Percentiles rank a stretch among this genome's conserved stretches.
Evolutionary conservation across 2,113 vertebrate species (phyloP).

Genomic region (Crotalus tigris): DNA sequence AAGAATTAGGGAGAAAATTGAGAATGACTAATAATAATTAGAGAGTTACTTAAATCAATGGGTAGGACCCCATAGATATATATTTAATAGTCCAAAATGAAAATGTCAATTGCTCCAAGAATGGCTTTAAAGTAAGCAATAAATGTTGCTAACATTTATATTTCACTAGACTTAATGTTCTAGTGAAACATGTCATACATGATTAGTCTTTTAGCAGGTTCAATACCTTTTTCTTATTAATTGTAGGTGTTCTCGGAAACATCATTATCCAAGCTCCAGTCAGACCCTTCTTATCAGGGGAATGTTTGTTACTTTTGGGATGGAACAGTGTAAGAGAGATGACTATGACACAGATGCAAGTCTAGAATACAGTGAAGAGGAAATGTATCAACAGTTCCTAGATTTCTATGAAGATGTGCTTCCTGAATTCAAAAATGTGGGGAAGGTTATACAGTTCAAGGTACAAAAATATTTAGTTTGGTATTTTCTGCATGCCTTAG

Average conservation of each 20-base stretch:
- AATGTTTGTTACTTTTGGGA: constrained; percentile 94
- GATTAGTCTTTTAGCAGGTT: not conserved
- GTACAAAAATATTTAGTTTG: constrained; percentile 56
- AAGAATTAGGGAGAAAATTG: not conserved
- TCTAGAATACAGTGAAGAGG: constrained; percentile 93
- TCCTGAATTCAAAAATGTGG: constrained; percentile 87
- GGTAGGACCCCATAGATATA: not conserved
- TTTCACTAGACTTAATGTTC: not conserved
- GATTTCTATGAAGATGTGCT: constrained; percentile 95
- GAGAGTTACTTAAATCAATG: not conserved
- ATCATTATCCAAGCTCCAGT: constrained; percentile 81
- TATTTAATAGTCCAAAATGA: not conserved
- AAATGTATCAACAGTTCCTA: constrained; percentile 89
- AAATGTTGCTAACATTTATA: not conserved
- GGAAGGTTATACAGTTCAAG: constrained; percentile 96
- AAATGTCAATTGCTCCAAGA: not conserved
- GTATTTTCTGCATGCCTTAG: not conserved
- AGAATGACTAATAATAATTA: not conserved
- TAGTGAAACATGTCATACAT: not conserved
- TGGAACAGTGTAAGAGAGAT: constrained; percentile 89
- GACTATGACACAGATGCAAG: constrained; percentile 92
- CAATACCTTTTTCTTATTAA: not conserved
- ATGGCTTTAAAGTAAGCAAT: not conserved
- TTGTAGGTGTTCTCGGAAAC: constrained; percentile 87
- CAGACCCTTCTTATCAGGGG: constrained; percentile 87